A percentile compares a stretch with the other conserved stretches of the same genome.
Evolutionary conservation across 2,888 invertebrate genomes (phyloP).

Genomic region (Agrochola lychnidis): DNA sequence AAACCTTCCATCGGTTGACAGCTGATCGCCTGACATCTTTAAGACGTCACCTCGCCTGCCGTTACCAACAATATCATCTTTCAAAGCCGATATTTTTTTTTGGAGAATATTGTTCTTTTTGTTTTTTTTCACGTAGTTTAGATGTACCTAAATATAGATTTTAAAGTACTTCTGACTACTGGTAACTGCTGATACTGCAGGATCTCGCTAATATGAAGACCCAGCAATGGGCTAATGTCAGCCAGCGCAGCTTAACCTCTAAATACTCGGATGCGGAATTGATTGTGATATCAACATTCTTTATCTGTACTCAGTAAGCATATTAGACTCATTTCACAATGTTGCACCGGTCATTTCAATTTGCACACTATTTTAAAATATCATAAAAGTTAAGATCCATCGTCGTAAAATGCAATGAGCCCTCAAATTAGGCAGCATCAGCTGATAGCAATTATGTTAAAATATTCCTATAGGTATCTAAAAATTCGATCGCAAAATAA

Average conservation of each 20-base stretch:
- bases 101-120: not conserved
- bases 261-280: not conserved
- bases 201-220: not conserved
- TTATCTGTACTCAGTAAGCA: not conserved
- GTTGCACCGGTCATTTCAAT: not conserved
- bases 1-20: too few species aligned
- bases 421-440: constrained; percentile 14
- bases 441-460: constrained; percentile 24
- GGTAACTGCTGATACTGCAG: not conserved
- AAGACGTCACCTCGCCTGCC: too few species aligned
- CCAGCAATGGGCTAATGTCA: not conserved
- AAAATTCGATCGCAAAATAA: constrained; percentile 1
- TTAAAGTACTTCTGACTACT: not conserved
- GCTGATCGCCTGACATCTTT: too few species aligned
- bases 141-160: not conserved
- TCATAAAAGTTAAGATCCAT: constrained; percentile 7
- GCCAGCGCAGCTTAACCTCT: not conserved
- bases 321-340: not conserved
- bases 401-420: constrained; percentile 25
- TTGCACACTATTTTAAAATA: constrained; percentile 7
- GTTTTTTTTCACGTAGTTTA: not conserved
- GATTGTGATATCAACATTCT: not conserved
- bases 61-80: not conserved
- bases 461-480: not conserved
- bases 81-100: not conserved